These are phyloP conservation scores for Troides aeacus DNA, from an alignment of 2,888 invertebrate species.

Conservation along the genomic window DNA sequence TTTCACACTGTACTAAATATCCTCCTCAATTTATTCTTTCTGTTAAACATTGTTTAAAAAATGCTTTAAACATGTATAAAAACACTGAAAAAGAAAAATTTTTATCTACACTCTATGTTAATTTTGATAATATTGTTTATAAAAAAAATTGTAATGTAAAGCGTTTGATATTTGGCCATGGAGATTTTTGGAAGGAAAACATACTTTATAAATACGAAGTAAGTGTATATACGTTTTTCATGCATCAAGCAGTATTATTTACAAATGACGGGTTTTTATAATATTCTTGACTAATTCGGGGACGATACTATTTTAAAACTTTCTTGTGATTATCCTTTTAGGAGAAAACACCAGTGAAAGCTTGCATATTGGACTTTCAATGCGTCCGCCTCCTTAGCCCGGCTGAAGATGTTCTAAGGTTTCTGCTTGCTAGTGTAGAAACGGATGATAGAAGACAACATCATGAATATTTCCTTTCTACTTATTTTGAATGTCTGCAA, in stretches of 20 bases:
- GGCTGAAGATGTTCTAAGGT: constrained; percentile 22
- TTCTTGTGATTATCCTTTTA: constrained; percentile 1
- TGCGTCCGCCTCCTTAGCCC: constrained; percentile 22
- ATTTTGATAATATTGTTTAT: constrained; percentile 27
- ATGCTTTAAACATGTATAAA: constrained; percentile 29
- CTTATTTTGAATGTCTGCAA: constrained; percentile 15
- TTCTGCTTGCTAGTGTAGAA: constrained; percentile 19
- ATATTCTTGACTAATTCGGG: neutral
- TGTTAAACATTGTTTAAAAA: constrained; percentile 28
- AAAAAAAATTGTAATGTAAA: constrained; percentile 22
- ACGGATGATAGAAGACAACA: constrained; percentile 8
- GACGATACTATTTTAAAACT: neutral
- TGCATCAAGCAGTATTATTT: neutral
- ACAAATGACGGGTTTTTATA: neutral
- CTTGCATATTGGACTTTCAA: constrained; percentile 29
- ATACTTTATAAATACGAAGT: constrained; percentile 36
- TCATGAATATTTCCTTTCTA: constrained; percentile 16
- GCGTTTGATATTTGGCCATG: constrained; percentile 34
- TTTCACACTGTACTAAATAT: constrained; percentile 15
- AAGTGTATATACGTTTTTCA: constrained; percentile 10
- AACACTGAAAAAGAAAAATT: constrained; percentile 29
- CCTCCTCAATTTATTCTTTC: constrained; percentile 22
- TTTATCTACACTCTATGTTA: constrained; percentile 17
- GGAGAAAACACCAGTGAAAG: constrained; percentile 24
- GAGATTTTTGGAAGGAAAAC: constrained; percentile 38